These are phyloP conservation scores for Alces alces DNA, from an alignment of 2,113 vertebrate species.

Conservation along the genomic window DNA sequence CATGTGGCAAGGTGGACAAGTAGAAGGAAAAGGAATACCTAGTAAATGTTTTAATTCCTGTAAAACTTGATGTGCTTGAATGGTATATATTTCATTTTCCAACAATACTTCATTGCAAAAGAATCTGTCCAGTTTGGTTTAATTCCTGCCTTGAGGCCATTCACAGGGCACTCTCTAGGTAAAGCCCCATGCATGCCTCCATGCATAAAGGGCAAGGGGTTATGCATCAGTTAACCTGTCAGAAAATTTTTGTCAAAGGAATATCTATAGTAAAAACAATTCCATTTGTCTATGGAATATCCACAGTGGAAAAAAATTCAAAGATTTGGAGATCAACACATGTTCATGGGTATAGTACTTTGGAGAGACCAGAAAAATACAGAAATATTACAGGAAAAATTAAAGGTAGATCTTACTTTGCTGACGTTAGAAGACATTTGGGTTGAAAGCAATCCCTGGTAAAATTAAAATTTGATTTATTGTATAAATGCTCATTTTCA, in stretches of 20 bases:
- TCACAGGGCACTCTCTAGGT: neutral
- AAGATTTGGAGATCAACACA: neutral
- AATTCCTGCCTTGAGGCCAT: neutral
- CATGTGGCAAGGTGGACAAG: neutral
- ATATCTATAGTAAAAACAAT: neutral
- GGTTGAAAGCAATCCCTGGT: neutral
- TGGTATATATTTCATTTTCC: conserved; percentile 20
- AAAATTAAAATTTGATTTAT: conserved; percentile 15
- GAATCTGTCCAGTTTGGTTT: neutral
- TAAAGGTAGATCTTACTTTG: neutral
- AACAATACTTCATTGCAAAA: neutral
- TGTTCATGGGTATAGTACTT: neutral
- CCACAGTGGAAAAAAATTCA: neutral
- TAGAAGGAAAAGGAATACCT: neutral
- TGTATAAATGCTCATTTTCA: neutral
- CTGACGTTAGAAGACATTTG: neutral
- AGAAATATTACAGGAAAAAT: neutral
- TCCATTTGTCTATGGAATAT: neutral
- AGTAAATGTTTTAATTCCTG: neutral
- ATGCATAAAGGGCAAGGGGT: neutral
- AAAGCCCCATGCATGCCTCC: neutral
- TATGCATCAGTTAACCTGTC: neutral
- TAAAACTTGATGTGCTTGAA: neutral
- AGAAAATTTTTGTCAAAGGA: neutral
- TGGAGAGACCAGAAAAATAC: neutral